Evolutionary conservation across 2,113 vertebrate genomes (phyloP), one percentile per base, ranked within the genome.

Genomic region (Miniopterus natalensis): DNA sequence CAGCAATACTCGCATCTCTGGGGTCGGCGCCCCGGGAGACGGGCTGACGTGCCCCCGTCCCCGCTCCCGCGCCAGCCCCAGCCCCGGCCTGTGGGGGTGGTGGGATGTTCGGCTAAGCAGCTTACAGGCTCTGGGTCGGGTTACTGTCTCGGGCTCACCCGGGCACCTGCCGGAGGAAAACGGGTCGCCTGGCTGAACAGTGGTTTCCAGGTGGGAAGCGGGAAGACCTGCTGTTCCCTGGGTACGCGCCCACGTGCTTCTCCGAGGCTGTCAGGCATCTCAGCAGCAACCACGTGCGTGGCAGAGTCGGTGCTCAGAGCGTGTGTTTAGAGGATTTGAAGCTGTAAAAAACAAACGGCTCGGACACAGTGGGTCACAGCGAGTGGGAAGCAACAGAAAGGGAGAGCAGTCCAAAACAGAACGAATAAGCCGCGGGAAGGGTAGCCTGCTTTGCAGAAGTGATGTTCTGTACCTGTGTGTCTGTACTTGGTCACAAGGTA

Each of bases 31-130:
- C 57, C 4, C 6, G 59, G 9, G 42, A 86, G 61, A 20, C 10
- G 10, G 6, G 45, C 63, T 51, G 21, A 21, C 27, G 25, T n/a
- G 40, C 40, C 51, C 29, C 1, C 3, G 14, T 47, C 40, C 61
- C 79, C 40, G 70, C 31, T 79, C 71, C 12, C 5, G 68, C 68
- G 55, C 68, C 31, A 18, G 51, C n/a, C 0, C 1, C 81, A 80
- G 77, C 8, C 2, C 51, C 0, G 11, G 55, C 47, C 65, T 0
- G 0, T 0, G 0, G 49, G 75, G 23, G 45, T 4, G 3, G 29
- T 0, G 0, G 49, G 59, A 18, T 1, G 8, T 1, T 17, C 53
- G 59, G 27, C 79, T 80, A 95, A 95, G 93, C 49, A 49, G 71
- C 77, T 94, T 71, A 84, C 1, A 10, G 71, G 83, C 81, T 94